These are phyloP conservation scores for Limenitis camilla DNA, from an alignment of 2,888 invertebrate genomes.

Conservation along the genomic window DNA sequence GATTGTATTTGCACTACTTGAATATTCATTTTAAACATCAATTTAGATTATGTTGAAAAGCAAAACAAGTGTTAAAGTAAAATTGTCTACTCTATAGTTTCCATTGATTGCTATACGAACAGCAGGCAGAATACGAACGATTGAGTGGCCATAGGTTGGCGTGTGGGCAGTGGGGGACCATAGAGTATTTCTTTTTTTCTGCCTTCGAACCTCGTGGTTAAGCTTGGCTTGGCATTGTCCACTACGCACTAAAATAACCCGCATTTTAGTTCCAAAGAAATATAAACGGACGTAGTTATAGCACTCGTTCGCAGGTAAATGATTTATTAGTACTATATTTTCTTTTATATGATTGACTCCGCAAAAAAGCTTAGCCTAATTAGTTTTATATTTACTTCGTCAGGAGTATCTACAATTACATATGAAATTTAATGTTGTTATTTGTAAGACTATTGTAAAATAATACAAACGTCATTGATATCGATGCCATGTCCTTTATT, in stretches of 20 bases:
- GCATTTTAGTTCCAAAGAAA: conserved; percentile 51
- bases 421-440: background rate
- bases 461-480: too few species aligned
- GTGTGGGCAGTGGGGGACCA: conserved; percentile 70
- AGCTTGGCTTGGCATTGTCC: conserved; percentile 42
- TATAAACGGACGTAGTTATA: conserved; percentile 27
- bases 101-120: conserved; percentile 24
- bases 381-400: conserved; percentile 12
- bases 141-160: conserved; percentile 69
- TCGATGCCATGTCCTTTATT: too few species aligned
- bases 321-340: conserved; percentile 38
- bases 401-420: background rate
- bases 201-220: conserved; percentile 33
- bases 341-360: conserved; percentile 19
- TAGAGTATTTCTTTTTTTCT: conserved; percentile 55
- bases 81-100: conserved; percentile 36
- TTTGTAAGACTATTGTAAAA: background rate
- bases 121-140: conserved; percentile 53
- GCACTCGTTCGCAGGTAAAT: conserved; percentile 27
- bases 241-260: conserved; percentile 57
- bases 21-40: too few species aligned
- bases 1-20: too few species aligned
- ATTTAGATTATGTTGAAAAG: background rate
- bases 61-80: background rate
- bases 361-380: conserved; percentile 12